Evolutionary conservation across 2,113 vertebrate species (phyloP).

Genomic region (Callorhinus ursinus): DNA sequence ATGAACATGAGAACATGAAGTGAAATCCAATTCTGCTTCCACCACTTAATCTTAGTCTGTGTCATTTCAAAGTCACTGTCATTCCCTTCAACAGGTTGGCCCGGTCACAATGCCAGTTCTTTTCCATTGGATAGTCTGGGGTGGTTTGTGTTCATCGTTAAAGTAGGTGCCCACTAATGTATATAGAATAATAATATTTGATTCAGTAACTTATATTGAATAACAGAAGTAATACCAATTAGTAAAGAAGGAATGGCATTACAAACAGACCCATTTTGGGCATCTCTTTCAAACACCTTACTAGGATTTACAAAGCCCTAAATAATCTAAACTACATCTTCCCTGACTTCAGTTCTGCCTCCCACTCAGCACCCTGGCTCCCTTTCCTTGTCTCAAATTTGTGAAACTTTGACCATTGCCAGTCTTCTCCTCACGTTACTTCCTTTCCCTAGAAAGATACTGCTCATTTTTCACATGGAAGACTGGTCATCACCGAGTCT

Average conservation of each 20-base stretch:
- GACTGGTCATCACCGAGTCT: not conserved
- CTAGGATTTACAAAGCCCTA: not conserved
- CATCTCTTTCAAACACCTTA: not conserved
- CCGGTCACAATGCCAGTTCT: not conserved
- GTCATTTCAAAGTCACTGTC: not conserved
- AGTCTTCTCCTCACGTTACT: not conserved
- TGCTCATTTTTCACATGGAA: not conserved
- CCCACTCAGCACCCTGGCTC: not conserved
- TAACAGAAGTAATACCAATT: not conserved
- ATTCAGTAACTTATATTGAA: not conserved
- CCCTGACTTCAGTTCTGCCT: not conserved
- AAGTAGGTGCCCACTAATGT: not conserved
- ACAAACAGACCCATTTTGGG: not conserved
- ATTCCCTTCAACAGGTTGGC: not conserved
- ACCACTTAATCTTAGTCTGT: not conserved
- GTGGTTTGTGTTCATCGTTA: not conserved
- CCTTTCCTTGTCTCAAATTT: not conserved
- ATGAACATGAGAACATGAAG: not conserved
- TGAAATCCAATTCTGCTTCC: not conserved
- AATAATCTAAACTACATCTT: not conserved
- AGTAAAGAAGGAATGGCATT: not conserved
- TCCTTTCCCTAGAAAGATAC: not conserved
- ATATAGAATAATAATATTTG: not conserved
- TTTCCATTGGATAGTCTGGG: not conserved
- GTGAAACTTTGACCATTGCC: not conserved